A percentile compares a stretch with the other conserved stretches of the same genome.
Evolutionary conservation across 2,888 invertebrate species (phyloP).

Genomic region (Exocentrus adspersus): DNA sequence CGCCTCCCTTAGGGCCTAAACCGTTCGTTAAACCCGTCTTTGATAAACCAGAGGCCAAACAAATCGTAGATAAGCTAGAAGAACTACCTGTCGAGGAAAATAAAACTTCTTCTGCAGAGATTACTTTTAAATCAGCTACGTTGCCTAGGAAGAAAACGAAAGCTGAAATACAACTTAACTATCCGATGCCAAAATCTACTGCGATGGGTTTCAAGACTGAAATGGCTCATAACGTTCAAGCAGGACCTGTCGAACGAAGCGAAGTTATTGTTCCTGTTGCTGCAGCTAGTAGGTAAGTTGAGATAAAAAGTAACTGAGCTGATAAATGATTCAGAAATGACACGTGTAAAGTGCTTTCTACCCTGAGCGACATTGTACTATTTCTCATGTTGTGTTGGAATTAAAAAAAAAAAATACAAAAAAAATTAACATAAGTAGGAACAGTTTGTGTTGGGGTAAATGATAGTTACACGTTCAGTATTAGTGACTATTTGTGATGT

Average conservation of each 20-base stretch:
- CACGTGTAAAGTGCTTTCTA: too few relatives aligned
- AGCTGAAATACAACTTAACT: slow-evolving; percentile 72
- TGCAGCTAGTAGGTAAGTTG: slow-evolving; percentile 46
- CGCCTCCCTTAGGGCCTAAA: slow-evolving; percentile 54
- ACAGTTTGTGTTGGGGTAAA: too few relatives aligned
- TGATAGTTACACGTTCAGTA: too few relatives aligned
- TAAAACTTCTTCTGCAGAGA: slow-evolving; percentile 73
- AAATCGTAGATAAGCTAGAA: slow-evolving; percentile 46
- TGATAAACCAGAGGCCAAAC: slow-evolving; percentile 48
- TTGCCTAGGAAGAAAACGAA: slow-evolving; percentile 73
- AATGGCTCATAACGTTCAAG: slow-evolving; percentile 69
- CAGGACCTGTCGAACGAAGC: slow-evolving; percentile 65
- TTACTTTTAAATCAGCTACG: slow-evolving; percentile 74
- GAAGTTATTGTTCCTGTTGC: slow-evolving; percentile 69
- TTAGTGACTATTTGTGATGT: too few relatives aligned
- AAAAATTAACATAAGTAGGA: too few relatives aligned
- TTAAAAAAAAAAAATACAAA: too few relatives aligned
- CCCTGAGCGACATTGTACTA: too few relatives aligned
- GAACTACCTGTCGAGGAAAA: slow-evolving; percentile 54
- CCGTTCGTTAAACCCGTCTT: slow-evolving; percentile 51
- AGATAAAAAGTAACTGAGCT: background rate
- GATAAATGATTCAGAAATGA: too few relatives aligned
- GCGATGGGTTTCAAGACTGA: slow-evolving; percentile 70
- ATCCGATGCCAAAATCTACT: slow-evolving; percentile 61
- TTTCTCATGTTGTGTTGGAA: too few relatives aligned